phyloP scores from a whole-genome alignment of 1,140 invertebrate species.

The Melitaea cinxia region DNA sequence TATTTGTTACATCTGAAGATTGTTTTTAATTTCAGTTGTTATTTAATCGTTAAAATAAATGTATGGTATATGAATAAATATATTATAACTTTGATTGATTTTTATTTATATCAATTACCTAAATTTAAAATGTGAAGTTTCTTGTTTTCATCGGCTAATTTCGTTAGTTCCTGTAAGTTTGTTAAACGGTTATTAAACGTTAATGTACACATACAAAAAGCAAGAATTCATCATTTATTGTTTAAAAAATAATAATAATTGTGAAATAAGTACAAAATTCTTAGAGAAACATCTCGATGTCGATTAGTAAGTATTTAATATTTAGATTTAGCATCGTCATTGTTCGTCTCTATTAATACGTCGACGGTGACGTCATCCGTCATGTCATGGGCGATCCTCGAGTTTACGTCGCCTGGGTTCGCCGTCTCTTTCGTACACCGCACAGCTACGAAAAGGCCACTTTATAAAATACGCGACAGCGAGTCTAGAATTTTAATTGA shows the following conservation, averaged over 20 bases:
- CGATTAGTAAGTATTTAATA: conserved; percentile 17
- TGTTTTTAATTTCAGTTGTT: neutral
- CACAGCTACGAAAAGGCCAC: conserved; percentile 39
- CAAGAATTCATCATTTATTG: neutral
- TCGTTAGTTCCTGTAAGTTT: conserved; percentile 83
- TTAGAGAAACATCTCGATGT: conserved; percentile 28
- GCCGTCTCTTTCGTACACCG: conserved; percentile 46
- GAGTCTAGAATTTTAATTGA: conserved; percentile 31
- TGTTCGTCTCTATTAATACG: conserved; percentile 27
- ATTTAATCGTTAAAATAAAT: neutral
- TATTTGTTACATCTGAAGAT: conserved; percentile 85
- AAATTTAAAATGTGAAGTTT: conserved; percentile 86
- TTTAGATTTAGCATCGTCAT: conserved; percentile 37
- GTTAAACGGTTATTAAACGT: neutral
- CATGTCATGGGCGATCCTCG: conserved; percentile 29
- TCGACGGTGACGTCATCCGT: conserved; percentile 58
- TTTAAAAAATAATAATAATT: neutral
- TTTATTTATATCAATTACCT: conserved; percentile 79
- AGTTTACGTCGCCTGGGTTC: neutral
- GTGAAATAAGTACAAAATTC: conserved; percentile 15
- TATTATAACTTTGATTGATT: neutral
- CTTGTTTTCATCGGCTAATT: conserved; percentile 81
- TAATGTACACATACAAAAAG: too few species aligned
- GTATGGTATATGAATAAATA: neutral
- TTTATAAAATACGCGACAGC: conserved; percentile 40